Percentiles rank a stretch among this genome's conserved stretches.
Conservation (phyloP, 2,797 vertebrate species). For the Typhlichthys subterraneus region DNA sequence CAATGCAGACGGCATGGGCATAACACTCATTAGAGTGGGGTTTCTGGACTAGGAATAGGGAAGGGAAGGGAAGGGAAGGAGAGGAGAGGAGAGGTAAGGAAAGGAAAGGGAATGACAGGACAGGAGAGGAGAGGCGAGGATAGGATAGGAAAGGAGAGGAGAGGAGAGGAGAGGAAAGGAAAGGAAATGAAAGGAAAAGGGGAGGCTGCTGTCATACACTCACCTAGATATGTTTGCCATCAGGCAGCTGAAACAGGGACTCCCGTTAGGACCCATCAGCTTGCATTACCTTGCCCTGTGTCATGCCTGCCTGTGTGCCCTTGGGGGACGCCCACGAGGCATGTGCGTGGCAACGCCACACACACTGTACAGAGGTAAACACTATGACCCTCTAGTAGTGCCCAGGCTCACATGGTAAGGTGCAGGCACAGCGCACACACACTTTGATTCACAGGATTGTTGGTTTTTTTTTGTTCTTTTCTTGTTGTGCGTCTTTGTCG, state of each 20-base stretch:
- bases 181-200: background rate
- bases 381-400: background rate
- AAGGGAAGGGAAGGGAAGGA: background rate
- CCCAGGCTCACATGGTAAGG: too few relatives aligned
- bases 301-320: background rate
- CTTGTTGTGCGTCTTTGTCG: slow-evolving; percentile 37
- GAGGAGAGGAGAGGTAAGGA: too few relatives aligned
- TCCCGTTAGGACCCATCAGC: slow-evolving; percentile 41
- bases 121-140: too few relatives aligned
- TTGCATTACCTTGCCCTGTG: slow-evolving; percentile 34
- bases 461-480: slow-evolving; percentile 29
- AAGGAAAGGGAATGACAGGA: too few relatives aligned
- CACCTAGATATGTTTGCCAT: slow-evolving; percentile 71
- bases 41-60: slow-evolving; percentile 13
- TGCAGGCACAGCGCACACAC: slow-evolving; percentile 1
- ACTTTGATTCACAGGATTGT: slow-evolving; percentile 6
- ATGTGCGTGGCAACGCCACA: background rate
- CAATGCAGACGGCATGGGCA: slow-evolving; percentile 44
- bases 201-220: slow-evolving; percentile 43
- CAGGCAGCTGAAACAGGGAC: slow-evolving; percentile 37
- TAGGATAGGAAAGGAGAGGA: too few relatives aligned
- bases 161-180: too few relatives aligned
- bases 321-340: background rate
- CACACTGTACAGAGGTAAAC: background rate
- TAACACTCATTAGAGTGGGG: slow-evolving; percentile 54